A percentile compares a stretch with the other conserved stretches of the same genome.
These are phyloP conservation scores for Murina feae DNA, from an alignment of 2,113 vertebrate species.

Conservation along the genomic window DNA sequence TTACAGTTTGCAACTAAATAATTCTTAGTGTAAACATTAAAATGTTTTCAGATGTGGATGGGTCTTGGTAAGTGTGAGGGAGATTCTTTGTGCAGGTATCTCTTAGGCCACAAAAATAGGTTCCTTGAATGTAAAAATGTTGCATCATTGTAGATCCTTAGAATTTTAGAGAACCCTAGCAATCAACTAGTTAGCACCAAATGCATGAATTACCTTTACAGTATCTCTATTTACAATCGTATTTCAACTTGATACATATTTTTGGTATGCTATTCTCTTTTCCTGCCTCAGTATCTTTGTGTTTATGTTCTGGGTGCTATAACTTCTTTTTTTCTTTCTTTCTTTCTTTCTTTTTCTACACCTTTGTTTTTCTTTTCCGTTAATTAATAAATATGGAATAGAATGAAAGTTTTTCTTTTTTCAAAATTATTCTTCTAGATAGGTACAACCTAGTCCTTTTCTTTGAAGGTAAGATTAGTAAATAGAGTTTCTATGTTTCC, in stretches of 20 bases:
- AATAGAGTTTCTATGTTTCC: neutral
- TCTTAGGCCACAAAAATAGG: neutral
- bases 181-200: neutral
- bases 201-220: neutral
- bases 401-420: neutral
- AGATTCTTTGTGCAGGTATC: neutral
- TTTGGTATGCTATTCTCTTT: neutral
- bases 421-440: neutral
- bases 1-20: neutral
- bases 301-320: neutral
- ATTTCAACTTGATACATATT: neutral
- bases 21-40: neutral
- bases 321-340: neutral
- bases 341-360: neutral
- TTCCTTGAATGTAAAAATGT: constrained; percentile 26
- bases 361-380: neutral
- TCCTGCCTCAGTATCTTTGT: neutral
- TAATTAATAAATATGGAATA: neutral
- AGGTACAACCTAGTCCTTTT: neutral
- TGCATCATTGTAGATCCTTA: neutral
- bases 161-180: neutral
- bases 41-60: neutral
- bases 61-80: neutral
- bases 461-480: neutral
- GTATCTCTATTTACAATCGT: neutral